Evolutionary conservation across 2,888 invertebrate genomes (phyloP), one percentile per base, ranked within the genome.

Genomic region (Antheraea assamensis): DNA sequence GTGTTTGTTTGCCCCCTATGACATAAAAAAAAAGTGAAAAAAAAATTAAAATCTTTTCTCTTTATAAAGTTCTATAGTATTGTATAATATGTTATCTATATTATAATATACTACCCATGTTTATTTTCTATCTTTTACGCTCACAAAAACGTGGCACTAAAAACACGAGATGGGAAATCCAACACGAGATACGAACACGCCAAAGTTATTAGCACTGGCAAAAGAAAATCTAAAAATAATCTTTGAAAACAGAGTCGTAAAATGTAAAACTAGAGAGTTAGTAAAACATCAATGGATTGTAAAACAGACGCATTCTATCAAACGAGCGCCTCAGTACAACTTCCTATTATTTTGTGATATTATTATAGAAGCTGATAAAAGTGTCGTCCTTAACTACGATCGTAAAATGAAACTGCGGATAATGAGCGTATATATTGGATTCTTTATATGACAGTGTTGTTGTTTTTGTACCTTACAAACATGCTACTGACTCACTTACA

Each of bases 381-480:
- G 5, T 13, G 35, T 68, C n/a, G 35, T 21, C 68, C 35, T 68
- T 21, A 35, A 68, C 8, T 3, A n/a, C 35, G 13, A 8, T 35
- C 68, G 21, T 68, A 68, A 68, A 68, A 5, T 30, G 21, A 68
- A 64, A 49, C 72, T 64, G 35, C 27, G 72, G 64, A 64, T 72
- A 72, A 72, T 66, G 72, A 72, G 30, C 61, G 64, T 64, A 17
- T 72, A 66, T 64, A 72, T 72, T 47, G 19, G 27, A 64, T 64
- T 64, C 72, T 72, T 72, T 72, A 72, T 72, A 58, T 64, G 61
- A 72, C 58, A 64, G 64, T 72, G 21, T 27, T 42, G 42, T 42
- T 42, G 3, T 27, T 64, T 35, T 64, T 49, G 49, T 66, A 30
- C 27, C 21, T 21, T 35, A 15, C n/a, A 0, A 68, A 35, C n/a